phyloP scores from a whole-genome alignment of 2,797 vertebrate species.

The Xyrichtys novacula region DNA sequence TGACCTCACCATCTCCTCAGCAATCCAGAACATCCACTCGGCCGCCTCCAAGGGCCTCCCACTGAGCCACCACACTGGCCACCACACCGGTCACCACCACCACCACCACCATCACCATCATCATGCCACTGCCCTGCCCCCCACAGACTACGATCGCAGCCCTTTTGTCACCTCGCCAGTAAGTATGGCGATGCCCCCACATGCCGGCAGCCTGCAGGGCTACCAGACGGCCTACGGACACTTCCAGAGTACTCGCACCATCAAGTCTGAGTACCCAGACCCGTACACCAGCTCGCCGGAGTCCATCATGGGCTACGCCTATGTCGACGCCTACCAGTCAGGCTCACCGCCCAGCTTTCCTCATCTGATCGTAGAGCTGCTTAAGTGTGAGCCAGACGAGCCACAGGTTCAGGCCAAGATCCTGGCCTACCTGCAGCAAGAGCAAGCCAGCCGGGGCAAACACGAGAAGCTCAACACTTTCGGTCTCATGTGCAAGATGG shows the following conservation, averaged over 20 bases:
- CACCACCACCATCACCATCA: constrained; percentile 85
- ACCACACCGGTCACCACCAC: constrained; percentile 88
- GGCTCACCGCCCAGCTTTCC: constrained; percentile 95
- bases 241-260: constrained; percentile 94
- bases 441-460: constrained; percentile 94
- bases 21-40: constrained; percentile 97
- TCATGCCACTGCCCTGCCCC: constrained; percentile 94
- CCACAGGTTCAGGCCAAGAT: constrained; percentile 97
- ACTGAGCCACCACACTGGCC: constrained; percentile 89
- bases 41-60: constrained; percentile 96
- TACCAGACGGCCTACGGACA: constrained; percentile 94
- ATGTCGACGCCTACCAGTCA: constrained; percentile 92
- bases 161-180: constrained; percentile 98
- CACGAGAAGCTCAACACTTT: constrained; percentile 98
- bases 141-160: constrained; percentile 97
- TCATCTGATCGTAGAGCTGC: constrained; percentile 95
- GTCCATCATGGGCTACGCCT: constrained; percentile 97
- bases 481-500: constrained; percentile 99
- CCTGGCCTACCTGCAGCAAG: constrained; percentile 95
- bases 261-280: constrained; percentile 99
- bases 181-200: constrained; percentile 98
- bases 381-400: constrained; percentile 98
- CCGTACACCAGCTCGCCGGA: constrained; percentile 97
- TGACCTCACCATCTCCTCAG: constrained; percentile 96
- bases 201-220: constrained; percentile 92